Percentiles rank a stretch among this genome's conserved stretches.
Conservation (phyloP, 2,113 vertebrate species). For the Scomber colias region DNA sequence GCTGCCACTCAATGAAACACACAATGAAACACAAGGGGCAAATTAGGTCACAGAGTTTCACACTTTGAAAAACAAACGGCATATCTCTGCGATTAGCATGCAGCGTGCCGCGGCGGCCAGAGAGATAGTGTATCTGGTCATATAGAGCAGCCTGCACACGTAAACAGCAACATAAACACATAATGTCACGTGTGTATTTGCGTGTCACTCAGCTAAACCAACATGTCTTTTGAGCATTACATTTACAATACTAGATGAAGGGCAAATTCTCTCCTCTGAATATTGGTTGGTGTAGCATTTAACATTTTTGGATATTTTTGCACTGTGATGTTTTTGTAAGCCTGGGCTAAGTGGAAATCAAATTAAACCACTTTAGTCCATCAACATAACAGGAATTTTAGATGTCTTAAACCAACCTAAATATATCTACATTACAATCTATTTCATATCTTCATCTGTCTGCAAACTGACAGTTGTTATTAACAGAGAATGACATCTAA, state of each 20-base stretch:
- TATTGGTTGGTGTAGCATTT: too few relatives aligned
- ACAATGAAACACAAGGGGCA: slow-evolving; percentile 36
- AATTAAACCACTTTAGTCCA: background rate
- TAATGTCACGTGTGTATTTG: background rate
- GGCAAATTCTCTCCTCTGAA: background rate
- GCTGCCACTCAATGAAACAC: slow-evolving; percentile 48
- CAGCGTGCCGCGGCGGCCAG: background rate
- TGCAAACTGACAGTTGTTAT: too few relatives aligned
- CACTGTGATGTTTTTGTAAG: too few relatives aligned
- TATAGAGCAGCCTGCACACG: slow-evolving; percentile 1
- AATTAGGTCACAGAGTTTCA: slow-evolving; percentile 56
- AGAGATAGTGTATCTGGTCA: slow-evolving; percentile 45
- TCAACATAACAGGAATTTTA: background rate
- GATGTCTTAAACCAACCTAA: background rate
- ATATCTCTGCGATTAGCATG: slow-evolving; percentile 55
- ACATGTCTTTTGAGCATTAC: background rate
- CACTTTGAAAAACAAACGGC: slow-evolving; percentile 50
- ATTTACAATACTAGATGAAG: background rate
- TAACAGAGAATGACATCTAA: too few relatives aligned
- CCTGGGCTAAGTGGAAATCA: too few relatives aligned
- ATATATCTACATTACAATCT: too few relatives aligned
- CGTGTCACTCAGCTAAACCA: background rate
- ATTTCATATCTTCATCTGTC: too few relatives aligned
- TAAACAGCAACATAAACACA: slow-evolving; percentile 17
- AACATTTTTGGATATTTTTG: too few relatives aligned